Evolutionary conservation across 2,888 invertebrate species (phyloP).

Genomic region (Parascotia fuliginaria): DNA sequence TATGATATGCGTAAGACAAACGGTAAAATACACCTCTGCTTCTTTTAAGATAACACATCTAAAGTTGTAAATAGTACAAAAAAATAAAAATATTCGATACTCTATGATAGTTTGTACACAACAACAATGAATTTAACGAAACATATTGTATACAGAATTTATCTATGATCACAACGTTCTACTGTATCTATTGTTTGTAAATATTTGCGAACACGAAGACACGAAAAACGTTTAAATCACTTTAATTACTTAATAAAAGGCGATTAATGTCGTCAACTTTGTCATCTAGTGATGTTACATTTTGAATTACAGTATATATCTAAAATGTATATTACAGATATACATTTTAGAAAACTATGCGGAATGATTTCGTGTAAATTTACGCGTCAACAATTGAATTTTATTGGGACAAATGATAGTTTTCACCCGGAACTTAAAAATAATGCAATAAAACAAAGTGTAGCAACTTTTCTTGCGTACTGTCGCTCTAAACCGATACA

Average conservation of each 20-base stretch:
- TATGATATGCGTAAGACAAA: no score
- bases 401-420: conserved; percentile 43
- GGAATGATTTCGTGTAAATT: conserved; percentile 34
- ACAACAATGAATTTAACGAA: no score
- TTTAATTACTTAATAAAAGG: conserved; percentile 30
- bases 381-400: conserved; percentile 42
- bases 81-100: no score
- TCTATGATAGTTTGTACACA: no score
- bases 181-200: conserved; percentile 28
- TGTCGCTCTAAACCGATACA: conserved; percentile 53
- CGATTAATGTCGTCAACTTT: conserved; percentile 26
- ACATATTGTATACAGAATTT: conserved; percentile 17
- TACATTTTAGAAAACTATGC: conserved; percentile 10
- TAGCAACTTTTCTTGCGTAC: conserved; percentile 41
- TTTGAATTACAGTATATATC: conserved; percentile 30
- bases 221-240: conserved; percentile 32
- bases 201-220: conserved; percentile 23
- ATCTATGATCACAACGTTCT: conserved; percentile 11
- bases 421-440: conserved; percentile 36
- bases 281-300: conserved; percentile 24
- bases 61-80: no score
- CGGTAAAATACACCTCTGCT: no score
- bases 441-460: conserved; percentile 39
- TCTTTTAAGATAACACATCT: no score
- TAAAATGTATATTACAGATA: no score